These are phyloP conservation scores for Pararge aegeria DNA, from an alignment of 1,140 invertebrate genomes.

Conservation along the genomic window DNA sequence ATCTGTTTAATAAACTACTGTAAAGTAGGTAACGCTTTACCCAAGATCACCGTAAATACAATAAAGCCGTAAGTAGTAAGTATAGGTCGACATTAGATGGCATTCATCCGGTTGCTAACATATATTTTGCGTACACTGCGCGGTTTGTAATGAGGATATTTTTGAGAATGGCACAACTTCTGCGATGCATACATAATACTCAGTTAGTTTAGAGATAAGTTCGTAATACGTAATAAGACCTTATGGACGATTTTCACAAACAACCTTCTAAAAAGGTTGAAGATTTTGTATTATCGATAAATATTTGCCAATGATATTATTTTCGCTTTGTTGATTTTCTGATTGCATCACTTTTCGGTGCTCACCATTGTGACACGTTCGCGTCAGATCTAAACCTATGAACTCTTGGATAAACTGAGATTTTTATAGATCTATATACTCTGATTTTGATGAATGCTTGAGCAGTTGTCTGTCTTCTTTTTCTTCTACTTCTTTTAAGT, in stretches of 20 bases:
- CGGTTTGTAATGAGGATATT: not conserved
- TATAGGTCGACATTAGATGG: not conserved
- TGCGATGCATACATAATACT: too few relatives aligned
- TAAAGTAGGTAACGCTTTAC: not conserved
- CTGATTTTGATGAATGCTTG: too few relatives aligned
- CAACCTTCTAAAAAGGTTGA: slow-evolving; percentile 28
- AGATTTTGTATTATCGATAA: slow-evolving; percentile 9
- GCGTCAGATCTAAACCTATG: too few relatives aligned
- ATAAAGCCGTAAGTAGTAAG: not conserved
- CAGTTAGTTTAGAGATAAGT: too few relatives aligned
- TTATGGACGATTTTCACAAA: slow-evolving; percentile 25
- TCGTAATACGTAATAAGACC: slow-evolving; percentile 17
- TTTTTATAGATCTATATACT: too few relatives aligned
- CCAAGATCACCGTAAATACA: not conserved
- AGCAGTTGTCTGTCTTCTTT: too few relatives aligned
- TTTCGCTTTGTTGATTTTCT: not conserved
- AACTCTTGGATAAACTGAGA: too few relatives aligned
- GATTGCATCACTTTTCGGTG: slow-evolving; percentile 1
- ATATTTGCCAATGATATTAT: slow-evolving; percentile 11
- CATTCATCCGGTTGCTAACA: not conserved
- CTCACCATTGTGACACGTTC: too few relatives aligned
- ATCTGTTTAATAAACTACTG: not conserved
- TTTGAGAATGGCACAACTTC: too few relatives aligned
- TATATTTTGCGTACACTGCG: not conserved
- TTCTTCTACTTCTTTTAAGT: too few relatives aligned